Percentiles rank a stretch among this genome's conserved stretches.
phyloP scores from a whole-genome alignment of 2,113 vertebrate species.

The Lutjanus erythropterus region DNA sequence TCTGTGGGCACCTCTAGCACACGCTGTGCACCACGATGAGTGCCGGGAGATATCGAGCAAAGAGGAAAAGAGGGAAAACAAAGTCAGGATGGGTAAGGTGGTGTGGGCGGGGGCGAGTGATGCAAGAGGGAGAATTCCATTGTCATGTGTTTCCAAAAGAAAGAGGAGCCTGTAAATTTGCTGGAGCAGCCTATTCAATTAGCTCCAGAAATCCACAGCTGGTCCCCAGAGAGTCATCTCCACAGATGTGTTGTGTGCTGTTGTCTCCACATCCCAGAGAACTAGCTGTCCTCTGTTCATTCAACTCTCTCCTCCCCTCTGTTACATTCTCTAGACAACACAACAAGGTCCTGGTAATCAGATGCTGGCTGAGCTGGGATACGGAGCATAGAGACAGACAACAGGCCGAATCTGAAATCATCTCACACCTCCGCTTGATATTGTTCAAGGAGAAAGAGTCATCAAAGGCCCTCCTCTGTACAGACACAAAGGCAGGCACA shows the following conservation, averaged over 20 bases:
- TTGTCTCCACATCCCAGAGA: slow-evolving; percentile 60
- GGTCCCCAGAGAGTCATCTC: slow-evolving; percentile 62
- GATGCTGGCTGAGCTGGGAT: slow-evolving; percentile 57
- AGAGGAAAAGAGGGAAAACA: slow-evolving; percentile 57
- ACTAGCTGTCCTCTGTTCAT: slow-evolving; percentile 48
- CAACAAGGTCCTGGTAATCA: slow-evolving; percentile 70
- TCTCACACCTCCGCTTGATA: slow-evolving; percentile 75
- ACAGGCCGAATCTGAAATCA: slow-evolving; percentile 70
- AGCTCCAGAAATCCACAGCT: slow-evolving; percentile 73
- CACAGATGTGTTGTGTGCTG: slow-evolving; percentile 70
- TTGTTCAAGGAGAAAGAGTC: slow-evolving; percentile 78
- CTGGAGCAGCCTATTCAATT: slow-evolving; percentile 75
- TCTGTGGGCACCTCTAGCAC: slow-evolving; percentile 65
- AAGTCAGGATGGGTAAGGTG: slow-evolving; percentile 52
- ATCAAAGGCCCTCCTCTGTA: slow-evolving; percentile 48
- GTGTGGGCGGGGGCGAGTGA: slow-evolving; percentile 46
- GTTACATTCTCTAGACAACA: slow-evolving; percentile 62
- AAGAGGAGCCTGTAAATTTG: slow-evolving; percentile 64
- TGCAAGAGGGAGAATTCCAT: slow-evolving; percentile 63
- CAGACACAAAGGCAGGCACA: slow-evolving; percentile 45
- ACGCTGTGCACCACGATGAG: slow-evolving; percentile 34
- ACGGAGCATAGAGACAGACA: slow-evolving; percentile 56
- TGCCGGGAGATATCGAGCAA: slow-evolving; percentile 42
- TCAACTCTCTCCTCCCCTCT: slow-evolving; percentile 35
- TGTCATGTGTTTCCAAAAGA: slow-evolving; percentile 68